Evolutionary conservation across 1,140 invertebrate genomes (phyloP).

Genomic region (Drosophila busckii): DNA sequence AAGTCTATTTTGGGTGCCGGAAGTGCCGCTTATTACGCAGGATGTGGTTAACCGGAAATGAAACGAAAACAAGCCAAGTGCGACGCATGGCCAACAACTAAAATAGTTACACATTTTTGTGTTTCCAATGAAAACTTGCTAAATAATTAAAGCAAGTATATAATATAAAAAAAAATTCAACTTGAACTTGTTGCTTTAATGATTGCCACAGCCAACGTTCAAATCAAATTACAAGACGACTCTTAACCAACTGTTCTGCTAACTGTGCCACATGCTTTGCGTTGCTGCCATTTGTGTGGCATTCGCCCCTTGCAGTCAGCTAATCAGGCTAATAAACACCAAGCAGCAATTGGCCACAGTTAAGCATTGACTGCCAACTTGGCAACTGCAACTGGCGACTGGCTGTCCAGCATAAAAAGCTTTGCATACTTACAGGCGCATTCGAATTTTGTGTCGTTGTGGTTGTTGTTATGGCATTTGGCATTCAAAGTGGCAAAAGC

Average conservation of each 20-base stretch:
- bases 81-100: slow-evolving; percentile 41
- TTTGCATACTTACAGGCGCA: slow-evolving; percentile 50
- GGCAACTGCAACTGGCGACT: slow-evolving; percentile 17
- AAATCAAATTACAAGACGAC: slow-evolving; percentile 75
- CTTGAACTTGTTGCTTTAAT: slow-evolving; percentile 9
- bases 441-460: slow-evolving; percentile 10
- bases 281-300: slow-evolving; percentile 29
- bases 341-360: slow-evolving; percentile 51
- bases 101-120: slow-evolving; percentile 7
- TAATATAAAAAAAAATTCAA: too few relatives aligned
- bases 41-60: slow-evolving; percentile 75
- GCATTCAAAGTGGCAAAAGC: slow-evolving; percentile 29
- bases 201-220: slow-evolving; percentile 36
- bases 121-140: too few relatives aligned
- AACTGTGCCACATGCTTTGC: slow-evolving; percentile 19
- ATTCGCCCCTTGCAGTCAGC: slow-evolving; percentile 44
- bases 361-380: slow-evolving; percentile 9
- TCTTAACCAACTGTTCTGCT: too few relatives aligned
- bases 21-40: slow-evolving; percentile 74
- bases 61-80: slow-evolving; percentile 68
- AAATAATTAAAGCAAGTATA: too few relatives aligned
- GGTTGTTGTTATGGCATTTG: slow-evolving; percentile 27
- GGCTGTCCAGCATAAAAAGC: slow-evolving; percentile 47
- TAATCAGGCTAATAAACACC: slow-evolving; percentile 74
- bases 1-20: slow-evolving; percentile 56